These are phyloP conservation scores for Leistus spinibarbis DNA, from an alignment of 2,888 invertebrate genomes.

Conservation along the genomic window DNA sequence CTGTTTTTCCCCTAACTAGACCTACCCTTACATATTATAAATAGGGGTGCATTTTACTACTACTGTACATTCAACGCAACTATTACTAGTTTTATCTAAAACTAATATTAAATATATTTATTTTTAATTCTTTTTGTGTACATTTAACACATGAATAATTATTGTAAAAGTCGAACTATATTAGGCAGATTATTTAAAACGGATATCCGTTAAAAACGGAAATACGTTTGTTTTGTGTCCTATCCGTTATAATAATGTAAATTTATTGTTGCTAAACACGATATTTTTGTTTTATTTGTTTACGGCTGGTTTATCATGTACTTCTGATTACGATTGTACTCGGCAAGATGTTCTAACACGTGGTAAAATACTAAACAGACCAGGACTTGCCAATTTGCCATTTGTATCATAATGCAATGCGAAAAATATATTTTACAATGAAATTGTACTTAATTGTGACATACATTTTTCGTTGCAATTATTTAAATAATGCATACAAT, in stretches of 20 bases:
- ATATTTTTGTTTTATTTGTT: not conserved
- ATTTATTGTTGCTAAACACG: not conserved
- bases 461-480: no score
- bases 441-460: no score
- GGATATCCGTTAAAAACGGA: not conserved
- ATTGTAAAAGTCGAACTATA: not conserved
- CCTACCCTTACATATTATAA: slow-evolving; percentile 22
- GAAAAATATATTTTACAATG: no score
- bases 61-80: slow-evolving; percentile 1
- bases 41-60: not conserved
- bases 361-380: not conserved
- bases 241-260: not conserved
- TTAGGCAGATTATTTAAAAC: not conserved
- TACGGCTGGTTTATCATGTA: not conserved
- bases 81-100: not conserved
- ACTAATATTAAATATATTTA: not conserved
- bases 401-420: no score
- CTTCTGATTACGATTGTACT: not conserved
- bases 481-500: no score
- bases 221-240: not conserved
- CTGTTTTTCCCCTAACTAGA: not conserved
- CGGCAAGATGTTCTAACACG: not conserved
- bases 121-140: not conserved
- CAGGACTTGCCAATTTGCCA: not conserved
- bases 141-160: not conserved